Conservation (phyloP, 2,888 invertebrate genomes). For the Chrysomela aeneicollis region DNA sequence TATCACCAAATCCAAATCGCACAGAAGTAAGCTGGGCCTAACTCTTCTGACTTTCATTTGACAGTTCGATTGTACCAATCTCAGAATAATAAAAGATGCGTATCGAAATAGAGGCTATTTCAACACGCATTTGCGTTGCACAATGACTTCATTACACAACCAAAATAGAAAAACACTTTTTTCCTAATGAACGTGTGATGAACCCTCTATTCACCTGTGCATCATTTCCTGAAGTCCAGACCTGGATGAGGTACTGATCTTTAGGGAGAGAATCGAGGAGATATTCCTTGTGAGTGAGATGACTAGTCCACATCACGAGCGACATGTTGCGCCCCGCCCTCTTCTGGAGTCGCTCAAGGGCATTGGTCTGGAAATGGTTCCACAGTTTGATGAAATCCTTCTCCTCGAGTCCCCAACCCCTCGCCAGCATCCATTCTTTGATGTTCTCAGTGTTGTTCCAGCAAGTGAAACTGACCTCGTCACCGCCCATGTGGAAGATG, state of each 20-base stretch:
- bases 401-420: slow-evolving; percentile 66
- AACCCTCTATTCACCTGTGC: no score
- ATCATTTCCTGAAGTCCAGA: slow-evolving; percentile 79
- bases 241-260: slow-evolving; percentile 81
- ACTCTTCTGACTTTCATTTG: no score
- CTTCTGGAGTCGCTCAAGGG: slow-evolving; percentile 66
- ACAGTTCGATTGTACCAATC: no score
- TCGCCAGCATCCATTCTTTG: slow-evolving; percentile 71
- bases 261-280: slow-evolving; percentile 74
- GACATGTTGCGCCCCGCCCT: slow-evolving; percentile 66
- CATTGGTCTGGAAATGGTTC: slow-evolving; percentile 78
- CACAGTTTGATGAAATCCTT: slow-evolving; percentile 73
- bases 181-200: no score
- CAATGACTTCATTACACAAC: no score
- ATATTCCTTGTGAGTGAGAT: slow-evolving; percentile 72
- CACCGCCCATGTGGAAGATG: slow-evolving; percentile 89
- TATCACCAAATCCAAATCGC: no score
- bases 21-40: no score
- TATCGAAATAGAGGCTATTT: no score
- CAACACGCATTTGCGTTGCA: no score
- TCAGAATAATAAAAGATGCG: no score
- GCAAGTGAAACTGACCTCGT: slow-evolving; percentile 75
- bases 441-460: slow-evolving; percentile 80
- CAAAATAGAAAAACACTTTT: no score
- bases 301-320: slow-evolving; percentile 83